Conservation (phyloP, 2,797 vertebrate genomes). For the Cygnus olor region DNA sequence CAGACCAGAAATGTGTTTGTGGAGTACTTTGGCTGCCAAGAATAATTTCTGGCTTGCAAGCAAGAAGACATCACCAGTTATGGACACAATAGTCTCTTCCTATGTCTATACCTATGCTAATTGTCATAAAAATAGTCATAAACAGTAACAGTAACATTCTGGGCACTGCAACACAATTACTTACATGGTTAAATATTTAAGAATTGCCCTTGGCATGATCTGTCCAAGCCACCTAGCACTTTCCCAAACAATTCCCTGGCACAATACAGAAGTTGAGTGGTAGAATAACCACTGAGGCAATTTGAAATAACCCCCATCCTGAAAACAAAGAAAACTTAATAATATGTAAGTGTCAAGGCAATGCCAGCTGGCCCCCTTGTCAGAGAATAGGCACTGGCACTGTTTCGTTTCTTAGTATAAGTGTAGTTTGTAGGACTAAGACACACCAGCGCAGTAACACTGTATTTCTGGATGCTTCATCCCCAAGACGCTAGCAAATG, state of each 20-base stretch:
- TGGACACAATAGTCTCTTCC: background rate
- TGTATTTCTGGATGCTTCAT: background rate
- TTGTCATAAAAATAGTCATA: background rate
- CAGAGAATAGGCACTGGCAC: background rate
- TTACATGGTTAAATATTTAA: background rate
- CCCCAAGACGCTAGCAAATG: background rate
- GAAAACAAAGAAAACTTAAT: background rate
- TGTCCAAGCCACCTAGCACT: constrained; percentile 17
- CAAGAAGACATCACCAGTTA: constrained; percentile 16
- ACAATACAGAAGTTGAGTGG: background rate
- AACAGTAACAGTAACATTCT: background rate
- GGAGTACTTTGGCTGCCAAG: background rate
- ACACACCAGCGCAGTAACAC: background rate
- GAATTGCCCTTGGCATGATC: background rate
- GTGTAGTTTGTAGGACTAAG: background rate
- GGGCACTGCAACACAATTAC: background rate
- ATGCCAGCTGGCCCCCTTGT: background rate
- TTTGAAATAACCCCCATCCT: background rate
- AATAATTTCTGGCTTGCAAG: constrained; percentile 7
- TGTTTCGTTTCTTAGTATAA: background rate
- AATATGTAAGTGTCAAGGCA: background rate
- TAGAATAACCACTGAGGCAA: background rate
- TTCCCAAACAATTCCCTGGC: constrained; percentile 7
- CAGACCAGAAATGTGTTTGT: background rate
- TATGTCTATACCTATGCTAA: background rate